phyloP scores from a whole-genome alignment of 92 coral and sea anemone genomes.

The Diadumene lineata region DNA sequence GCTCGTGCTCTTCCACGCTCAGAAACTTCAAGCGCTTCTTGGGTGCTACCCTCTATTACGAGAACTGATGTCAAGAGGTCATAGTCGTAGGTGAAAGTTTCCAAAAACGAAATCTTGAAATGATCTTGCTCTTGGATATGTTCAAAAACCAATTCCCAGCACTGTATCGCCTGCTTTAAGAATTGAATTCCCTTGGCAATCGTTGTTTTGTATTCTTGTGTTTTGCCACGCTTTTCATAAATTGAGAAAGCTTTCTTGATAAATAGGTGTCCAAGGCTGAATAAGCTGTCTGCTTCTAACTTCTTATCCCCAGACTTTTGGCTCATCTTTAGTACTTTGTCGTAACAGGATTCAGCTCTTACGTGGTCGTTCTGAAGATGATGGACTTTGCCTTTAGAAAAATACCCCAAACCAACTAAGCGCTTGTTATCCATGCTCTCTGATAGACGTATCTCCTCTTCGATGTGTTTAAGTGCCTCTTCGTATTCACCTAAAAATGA shows the following conservation, averaged over 20 bases:
- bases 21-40: slow-evolving; percentile 1
- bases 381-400: background rate
- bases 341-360: background rate
- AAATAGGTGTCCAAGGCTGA: background rate
- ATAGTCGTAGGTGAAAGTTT: background rate
- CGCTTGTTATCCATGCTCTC: background rate
- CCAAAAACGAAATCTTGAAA: slow-evolving; percentile 5
- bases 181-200: background rate
- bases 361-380: background rate
- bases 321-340: background rate
- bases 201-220: background rate
- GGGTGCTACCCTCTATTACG: background rate
- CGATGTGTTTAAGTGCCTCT: background rate
- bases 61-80: background rate
- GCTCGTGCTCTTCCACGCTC: slow-evolving; percentile 17
- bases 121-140: slow-evolving; percentile 8
- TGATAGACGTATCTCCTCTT: background rate
- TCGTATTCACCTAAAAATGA: slow-evolving; percentile 6
- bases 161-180: background rate
- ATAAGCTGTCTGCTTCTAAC: background rate
- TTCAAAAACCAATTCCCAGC: slow-evolving; percentile 1
- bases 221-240: background rate
- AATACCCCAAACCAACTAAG: background rate
- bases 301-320: background rate
- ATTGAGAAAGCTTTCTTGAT: background rate